phyloP scores from a whole-genome alignment of 2,113 vertebrate genomes.

The Alces alces region DNA sequence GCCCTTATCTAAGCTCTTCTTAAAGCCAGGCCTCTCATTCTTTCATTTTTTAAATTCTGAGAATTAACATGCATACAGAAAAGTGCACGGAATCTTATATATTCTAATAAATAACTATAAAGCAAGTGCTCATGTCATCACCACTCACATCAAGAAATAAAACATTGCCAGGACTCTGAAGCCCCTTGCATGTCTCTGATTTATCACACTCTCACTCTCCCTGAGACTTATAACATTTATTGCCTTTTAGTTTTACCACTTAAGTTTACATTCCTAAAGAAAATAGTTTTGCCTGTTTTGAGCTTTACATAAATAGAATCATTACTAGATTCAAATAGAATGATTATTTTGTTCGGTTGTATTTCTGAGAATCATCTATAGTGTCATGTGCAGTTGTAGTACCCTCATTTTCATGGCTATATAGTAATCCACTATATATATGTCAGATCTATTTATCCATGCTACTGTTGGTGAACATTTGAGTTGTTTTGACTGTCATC shows the following conservation, averaged over 20 bases:
- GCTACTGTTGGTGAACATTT: not conserved
- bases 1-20: not conserved
- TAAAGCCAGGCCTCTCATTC: not conserved
- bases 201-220: not conserved
- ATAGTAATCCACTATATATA: not conserved
- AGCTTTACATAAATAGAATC: not conserved
- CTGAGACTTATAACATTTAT: not conserved
- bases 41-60: not conserved
- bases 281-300: not conserved
- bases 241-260: not conserved
- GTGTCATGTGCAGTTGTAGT: too few species aligned
- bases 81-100: not conserved
- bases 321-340: not conserved
- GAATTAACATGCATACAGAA: not conserved
- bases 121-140: not conserved
- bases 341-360: not conserved
- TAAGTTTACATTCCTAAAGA: not conserved
- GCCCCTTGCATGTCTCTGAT: not conserved
- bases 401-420: not conserved
- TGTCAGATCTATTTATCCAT: not conserved
- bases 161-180: not conserved
- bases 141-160: not conserved
- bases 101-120: not conserved
- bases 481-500: not conserved
- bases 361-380: not conserved